These are phyloP conservation scores for Zele albiditarsus DNA, from an alignment of 2,888 invertebrate species.

Conservation along the genomic window DNA sequence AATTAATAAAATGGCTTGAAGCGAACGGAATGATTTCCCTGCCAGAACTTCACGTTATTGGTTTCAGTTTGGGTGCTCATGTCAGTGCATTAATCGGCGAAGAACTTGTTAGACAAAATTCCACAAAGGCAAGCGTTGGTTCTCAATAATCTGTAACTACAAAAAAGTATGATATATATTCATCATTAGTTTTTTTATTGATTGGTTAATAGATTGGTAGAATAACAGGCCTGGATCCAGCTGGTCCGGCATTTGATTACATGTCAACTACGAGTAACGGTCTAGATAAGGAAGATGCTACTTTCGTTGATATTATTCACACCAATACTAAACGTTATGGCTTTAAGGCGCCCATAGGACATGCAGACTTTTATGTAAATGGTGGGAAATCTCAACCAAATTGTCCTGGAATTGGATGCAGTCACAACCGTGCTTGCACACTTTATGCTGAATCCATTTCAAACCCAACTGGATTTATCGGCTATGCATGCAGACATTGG, in stretches of 20 bases:
- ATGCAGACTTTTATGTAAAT: too few relatives aligned
- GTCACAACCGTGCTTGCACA: background rate
- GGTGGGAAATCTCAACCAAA: slow-evolving; percentile 80
- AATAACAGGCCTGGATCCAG: slow-evolving; percentile 77
- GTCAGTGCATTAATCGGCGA: slow-evolving; percentile 74
- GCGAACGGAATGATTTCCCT: slow-evolving; percentile 64
- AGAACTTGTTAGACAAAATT: background rate
- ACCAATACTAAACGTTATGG: slow-evolving; percentile 75
- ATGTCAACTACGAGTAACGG: slow-evolving; percentile 70
- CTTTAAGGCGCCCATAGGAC: slow-evolving; percentile 63
- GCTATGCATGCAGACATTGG: background rate
- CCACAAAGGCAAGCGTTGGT: background rate
- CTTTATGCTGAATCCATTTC: background rate
- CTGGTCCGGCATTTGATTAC: slow-evolving; percentile 78
- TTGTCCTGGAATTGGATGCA: slow-evolving; percentile 64
- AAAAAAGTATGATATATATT: too few relatives aligned
- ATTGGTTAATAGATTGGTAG: slow-evolving; percentile 42
- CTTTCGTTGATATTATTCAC: slow-evolving; percentile 78
- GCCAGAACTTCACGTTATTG: too few relatives aligned
- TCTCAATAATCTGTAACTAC: too few relatives aligned
- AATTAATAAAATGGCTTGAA: background rate
- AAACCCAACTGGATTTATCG: background rate
- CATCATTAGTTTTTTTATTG: too few relatives aligned
- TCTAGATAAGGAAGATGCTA: slow-evolving; percentile 76
- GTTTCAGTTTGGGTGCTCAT: slow-evolving; percentile 79